Percentiles rank a stretch among this genome's conserved stretches.
Conservation (phyloP, 53 echinoderm and acorn worm genomes). For the Zoroaster sp. region DNA sequence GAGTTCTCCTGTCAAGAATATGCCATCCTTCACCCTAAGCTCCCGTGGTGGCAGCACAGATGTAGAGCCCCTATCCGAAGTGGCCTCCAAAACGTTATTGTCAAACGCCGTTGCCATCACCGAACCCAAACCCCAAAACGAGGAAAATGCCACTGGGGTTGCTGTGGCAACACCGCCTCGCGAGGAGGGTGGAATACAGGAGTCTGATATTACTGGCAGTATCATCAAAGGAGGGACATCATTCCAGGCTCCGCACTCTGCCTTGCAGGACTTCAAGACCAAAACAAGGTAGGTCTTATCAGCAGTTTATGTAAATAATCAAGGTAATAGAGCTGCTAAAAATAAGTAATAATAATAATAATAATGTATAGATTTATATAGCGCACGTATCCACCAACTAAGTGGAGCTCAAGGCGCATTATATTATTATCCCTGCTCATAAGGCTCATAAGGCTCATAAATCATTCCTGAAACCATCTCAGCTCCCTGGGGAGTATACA, state of each 20-base stretch:
- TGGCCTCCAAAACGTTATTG: not conserved
- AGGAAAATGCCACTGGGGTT: not conserved
- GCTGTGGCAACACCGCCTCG: slow-evolving; percentile 13
- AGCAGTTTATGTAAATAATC: too few relatives aligned
- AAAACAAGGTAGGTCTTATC: slow-evolving; percentile 78
- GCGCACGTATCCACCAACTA: too few relatives aligned
- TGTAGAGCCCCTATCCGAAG: slow-evolving; percentile 17
- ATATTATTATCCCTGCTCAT: too few relatives aligned
- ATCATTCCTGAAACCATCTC: too few relatives aligned
- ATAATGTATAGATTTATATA: too few relatives aligned
- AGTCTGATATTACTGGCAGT: slow-evolving; percentile 71
- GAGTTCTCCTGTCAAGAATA: slow-evolving; percentile 9
- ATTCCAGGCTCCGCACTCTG: slow-evolving; percentile 56
- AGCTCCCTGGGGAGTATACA: too few relatives aligned
- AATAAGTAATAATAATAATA: too few relatives aligned
- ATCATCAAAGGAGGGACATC: slow-evolving; percentile 59
- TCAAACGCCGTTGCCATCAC: not conserved
- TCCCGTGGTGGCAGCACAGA: slow-evolving; percentile 45
- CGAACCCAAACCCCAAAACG: not conserved
- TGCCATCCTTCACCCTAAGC: slow-evolving; percentile 37
- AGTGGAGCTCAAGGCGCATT: too few relatives aligned
- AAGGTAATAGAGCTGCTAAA: too few relatives aligned
- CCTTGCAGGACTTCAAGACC: slow-evolving; percentile 65
- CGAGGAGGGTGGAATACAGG: slow-evolving; percentile 41
- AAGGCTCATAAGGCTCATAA: too few relatives aligned